Base-by-base conservation (phyloP, 23 tunicate species). In the Trididemnum clinides region DNA sequence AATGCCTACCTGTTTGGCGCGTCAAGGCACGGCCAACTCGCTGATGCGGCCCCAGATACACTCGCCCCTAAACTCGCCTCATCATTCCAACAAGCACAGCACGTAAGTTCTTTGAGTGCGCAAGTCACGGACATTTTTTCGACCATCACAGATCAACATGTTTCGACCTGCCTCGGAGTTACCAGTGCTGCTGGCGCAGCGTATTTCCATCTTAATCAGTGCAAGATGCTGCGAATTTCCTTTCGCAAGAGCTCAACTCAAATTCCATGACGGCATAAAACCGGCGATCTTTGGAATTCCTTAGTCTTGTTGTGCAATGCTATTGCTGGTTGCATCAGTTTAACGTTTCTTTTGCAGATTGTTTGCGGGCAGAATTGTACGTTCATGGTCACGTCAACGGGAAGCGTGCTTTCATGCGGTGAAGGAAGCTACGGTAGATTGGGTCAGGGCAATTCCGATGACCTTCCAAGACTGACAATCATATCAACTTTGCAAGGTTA, bases 351-450 rank as follows among this genome's bases (percentile, higher is more conserved):
- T 59, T 12, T 19, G 5, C 57, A 73, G 98, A 77, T 94, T 18
- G 81, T 94, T 0, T 94, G 98, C 50, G 99, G 99, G 15, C 96
- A 90, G 73, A 96, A 96, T 50, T 96, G 99, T 80, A 87, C 99
- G 57, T 96, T 96, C 59, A 69, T 91, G 76, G 63, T 91, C 28
- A 91, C 87, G 12, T 54, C 80, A 31, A 90, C 87, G 2, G 99
- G 99, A 5, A 71, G 82, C 65, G 93, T 96, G 30, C 64, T 69
- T 19, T 95, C 99, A 18, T 84, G 90, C 65, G 99, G 99, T 0
- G 99, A 96, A 81, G 99, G 99, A 37, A 90, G 96, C 74, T 96
- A 96, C 81, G 99, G 99, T n/a, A 63, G 99, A 50, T 69, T 96
- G 27, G 99, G 99, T 0, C 99, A 96, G 21, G 99, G 99, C 34